Percentiles rank a stretch among this genome's conserved stretches.
Conservation (phyloP, 2,797 vertebrate genomes). For the Spea hammondii region DNA sequence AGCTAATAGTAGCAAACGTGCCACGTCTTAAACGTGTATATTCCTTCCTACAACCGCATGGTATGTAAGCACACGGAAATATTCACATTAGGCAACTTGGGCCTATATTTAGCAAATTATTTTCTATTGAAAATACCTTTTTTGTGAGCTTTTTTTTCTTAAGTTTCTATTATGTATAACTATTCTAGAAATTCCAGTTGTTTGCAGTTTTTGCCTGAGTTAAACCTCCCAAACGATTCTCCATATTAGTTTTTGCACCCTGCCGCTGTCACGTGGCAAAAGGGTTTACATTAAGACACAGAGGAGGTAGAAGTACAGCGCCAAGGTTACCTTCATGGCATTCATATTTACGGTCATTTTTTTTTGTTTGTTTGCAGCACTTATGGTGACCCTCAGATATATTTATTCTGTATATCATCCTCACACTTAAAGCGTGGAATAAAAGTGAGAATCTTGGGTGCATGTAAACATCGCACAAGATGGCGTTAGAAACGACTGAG, state of each 20-base stretch:
- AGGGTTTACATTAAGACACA: constrained; percentile 71
- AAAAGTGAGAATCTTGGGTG: constrained; percentile 55
- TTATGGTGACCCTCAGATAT: constrained; percentile 67
- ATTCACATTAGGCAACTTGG: constrained; percentile 58
- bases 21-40: constrained; percentile 7
- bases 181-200: constrained; percentile 58
- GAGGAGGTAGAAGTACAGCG: constrained; percentile 77
- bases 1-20: constrained; percentile 25
- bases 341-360: constrained; percentile 61
- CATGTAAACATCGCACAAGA: constrained; percentile 56
- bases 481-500: constrained; percentile 59
- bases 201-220: constrained; percentile 65
- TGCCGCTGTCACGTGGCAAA: constrained; percentile 20
- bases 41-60: constrained; percentile 6
- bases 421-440: constrained; percentile 48
- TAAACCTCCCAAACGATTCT: constrained; percentile 65
- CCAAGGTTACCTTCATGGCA: constrained; percentile 74
- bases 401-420: constrained; percentile 36
- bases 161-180: constrained; percentile 5
- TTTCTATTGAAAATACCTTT: constrained; percentile 67
- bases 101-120: constrained; percentile 56
- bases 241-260: constrained; percentile 62
- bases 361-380: constrained; percentile 60
- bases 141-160: constrained; percentile 38
- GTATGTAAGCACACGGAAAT: constrained; percentile 5